Conservation (phyloP, 2,888 invertebrate genomes). For the Caenorhabditis becei region DNA sequence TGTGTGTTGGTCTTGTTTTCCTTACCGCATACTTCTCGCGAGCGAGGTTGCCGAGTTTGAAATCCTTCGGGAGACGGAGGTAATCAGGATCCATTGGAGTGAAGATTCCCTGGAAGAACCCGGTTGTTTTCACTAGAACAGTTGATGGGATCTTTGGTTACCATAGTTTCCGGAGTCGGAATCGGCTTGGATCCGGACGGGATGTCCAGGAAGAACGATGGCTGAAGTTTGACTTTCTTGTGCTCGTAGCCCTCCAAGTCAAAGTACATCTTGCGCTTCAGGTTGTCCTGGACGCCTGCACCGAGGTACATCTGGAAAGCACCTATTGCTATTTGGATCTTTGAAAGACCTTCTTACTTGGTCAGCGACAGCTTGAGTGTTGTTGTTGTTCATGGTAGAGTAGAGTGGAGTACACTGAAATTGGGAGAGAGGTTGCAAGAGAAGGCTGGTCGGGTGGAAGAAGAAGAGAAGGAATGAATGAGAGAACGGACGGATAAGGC, state of each 20-base stretch:
- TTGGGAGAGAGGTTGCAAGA: background rate
- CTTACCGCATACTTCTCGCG: conserved; percentile 46
- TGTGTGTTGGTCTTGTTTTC: background rate
- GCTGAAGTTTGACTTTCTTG: background rate
- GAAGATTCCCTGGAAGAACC: conserved; percentile 37
- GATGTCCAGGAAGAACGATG: background rate
- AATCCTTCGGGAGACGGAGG: conserved; percentile 36
- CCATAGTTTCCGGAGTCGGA: conserved; percentile 34
- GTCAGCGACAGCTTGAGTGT: background rate
- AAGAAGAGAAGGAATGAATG: background rate
- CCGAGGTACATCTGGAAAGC: conserved; percentile 22
- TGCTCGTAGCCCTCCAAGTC: background rate
- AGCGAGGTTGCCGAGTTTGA: conserved; percentile 38
- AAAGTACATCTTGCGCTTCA: conserved; percentile 12
- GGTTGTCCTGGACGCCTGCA: background rate
- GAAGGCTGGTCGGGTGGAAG: background rate
- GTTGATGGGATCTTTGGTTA: background rate
- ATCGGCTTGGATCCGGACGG: conserved; percentile 8
- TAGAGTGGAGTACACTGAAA: background rate
- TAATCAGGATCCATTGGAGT: conserved; percentile 30
- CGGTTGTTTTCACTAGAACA: too few species aligned
- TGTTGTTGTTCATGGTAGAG: conserved; percentile 7
- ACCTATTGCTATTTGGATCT: background rate
- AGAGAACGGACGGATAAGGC: conserved; percentile 2
- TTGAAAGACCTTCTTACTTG: background rate